Evolutionary conservation across 2,113 vertebrate species (phyloP), one percentile per base, ranked within the genome.

Genomic region (Potamarius usumacintae): DNA sequence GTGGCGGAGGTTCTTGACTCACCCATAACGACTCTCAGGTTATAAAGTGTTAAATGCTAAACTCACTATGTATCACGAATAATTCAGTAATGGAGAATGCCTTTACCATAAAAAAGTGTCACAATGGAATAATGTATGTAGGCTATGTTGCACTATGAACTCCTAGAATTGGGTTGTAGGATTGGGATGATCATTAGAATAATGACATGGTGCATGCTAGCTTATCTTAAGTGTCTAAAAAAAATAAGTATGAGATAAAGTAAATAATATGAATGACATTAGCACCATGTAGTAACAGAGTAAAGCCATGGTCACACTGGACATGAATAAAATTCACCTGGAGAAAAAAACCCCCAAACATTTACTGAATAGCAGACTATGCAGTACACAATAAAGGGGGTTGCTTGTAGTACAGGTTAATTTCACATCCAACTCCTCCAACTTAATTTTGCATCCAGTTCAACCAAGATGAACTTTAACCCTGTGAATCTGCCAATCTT

Each of bases 1-100:
- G 42, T 67, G 79, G 78, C 71, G 58, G 76, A 88, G 81, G 83
- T 89, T 89, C 87, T 83, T 90, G 90, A 77, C 89, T 91, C 89
- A 84, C 91, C 87, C 88, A 71, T 85, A 90, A 90, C 87, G 85
- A 85, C 80, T 85, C 78, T 62, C 17, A 53, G 86, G 86, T n/a
- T 60, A 74, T 77, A 78, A 42, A 84, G 83, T 50, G 9, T 58
- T 80, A 20, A 58, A 60, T 58, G 55, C 22, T 48, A 34, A 81
- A 20, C 53, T 27, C 17, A 34, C 27, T 30, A 4, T 34, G 53
- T 20, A 60, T 81, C 30, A 42, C 30, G 1, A 60, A 82, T 58
- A 34, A 62, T 18, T 62, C 18, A 42, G 57, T 42, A 25, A 25
- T 9, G 22, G 6, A 50, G 62, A 63, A 25, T 6, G 6, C 12